Base-by-base conservation (phyloP, 2,888 invertebrate species). In the Phengaris alcon region DNA sequence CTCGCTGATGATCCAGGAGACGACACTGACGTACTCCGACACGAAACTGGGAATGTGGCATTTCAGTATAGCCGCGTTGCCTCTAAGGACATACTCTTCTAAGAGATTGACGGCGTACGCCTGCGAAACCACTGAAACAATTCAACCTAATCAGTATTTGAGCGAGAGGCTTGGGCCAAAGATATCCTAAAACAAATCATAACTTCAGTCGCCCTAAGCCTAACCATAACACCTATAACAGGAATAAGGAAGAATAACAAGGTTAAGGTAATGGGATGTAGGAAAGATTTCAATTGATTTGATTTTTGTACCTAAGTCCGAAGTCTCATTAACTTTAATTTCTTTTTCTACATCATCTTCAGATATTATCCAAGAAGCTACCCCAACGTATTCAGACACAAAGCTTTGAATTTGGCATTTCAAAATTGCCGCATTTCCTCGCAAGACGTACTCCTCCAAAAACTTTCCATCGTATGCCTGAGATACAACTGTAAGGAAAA, bases 401-500 rank as follows among this genome's bases (percentile, higher is more conserved):
- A 97, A 98, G 94, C 97, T 97, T 84, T 98, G 97, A 89, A 98
- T 97, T 94, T 97, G 97, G 94, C 98, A 98, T 95, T 98, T 97
- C 87, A 98, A 94, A 87, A 98, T 96, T 82, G 97, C 98, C 82
- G 97, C 96, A 93, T 98, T 98, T 86, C 97, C 97, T 85, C 97
- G 96, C 86, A 98, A 95, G 81, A 98, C 97, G 90, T 97, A 97
- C 93, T 98, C 97, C 90, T 97, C 97, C 97, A 97, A 97, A 86
- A 98, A 97, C 93, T 97, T 97, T 82, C 97, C 96, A 87, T 96
- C 96, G 93, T 97, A 98, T 80, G 95, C 95, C 95, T 98, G 98
- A 84, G 97, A 96, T 82, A 98, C 97, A 94, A 98, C 98, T 98
- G 96, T 86, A 95, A 96, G 79, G 70, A 76, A 78, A 68, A 15